Conservation (phyloP, 2,113 vertebrate species). For the Prunella himalayana region DNA sequence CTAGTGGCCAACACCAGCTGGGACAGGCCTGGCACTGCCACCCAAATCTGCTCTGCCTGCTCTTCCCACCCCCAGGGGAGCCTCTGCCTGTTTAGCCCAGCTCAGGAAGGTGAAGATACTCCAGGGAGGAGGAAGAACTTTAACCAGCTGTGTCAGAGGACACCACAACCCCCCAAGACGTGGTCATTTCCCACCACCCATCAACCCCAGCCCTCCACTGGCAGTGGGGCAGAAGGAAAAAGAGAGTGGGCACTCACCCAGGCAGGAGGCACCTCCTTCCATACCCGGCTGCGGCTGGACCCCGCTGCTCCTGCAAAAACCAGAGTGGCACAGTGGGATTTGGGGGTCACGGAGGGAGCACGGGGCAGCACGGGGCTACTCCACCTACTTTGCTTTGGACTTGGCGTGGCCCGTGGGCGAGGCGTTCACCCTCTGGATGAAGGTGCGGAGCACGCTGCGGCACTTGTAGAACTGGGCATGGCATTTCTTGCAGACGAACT, state of each 20-base stretch:
- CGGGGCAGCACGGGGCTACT: fast-evolving
- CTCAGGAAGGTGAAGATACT: background rate
- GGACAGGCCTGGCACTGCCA: background rate
- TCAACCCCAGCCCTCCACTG: fast-evolving
- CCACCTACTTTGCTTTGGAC: constrained; percentile 69
- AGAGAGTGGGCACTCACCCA: constrained; percentile 60
- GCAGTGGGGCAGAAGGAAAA: fast-evolving
- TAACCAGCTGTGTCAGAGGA: fast-evolving
- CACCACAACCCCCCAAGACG: fast-evolving
- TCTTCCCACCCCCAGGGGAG: fast-evolving
- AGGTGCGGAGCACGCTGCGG: constrained; percentile 82
- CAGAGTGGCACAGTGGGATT: background rate
- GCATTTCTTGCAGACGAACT: constrained; percentile 92
- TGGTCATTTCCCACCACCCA: fast-evolving
- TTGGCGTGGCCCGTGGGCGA: constrained; percentile 65
- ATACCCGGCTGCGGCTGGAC: background rate
- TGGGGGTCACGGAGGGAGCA: fast-evolving
- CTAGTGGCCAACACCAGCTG: fast-evolving
- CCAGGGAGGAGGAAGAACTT: background rate
- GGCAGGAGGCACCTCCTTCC: constrained; percentile 47
- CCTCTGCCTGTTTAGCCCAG: background rate
- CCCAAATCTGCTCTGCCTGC: background rate
- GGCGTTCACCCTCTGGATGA: constrained; percentile 87
- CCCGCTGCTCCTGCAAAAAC: constrained; percentile 31
- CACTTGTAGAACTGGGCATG: constrained; percentile 95